phyloP scores from a whole-genome alignment of 2,113 vertebrate genomes.

The Ptyas mucosa region DNA sequence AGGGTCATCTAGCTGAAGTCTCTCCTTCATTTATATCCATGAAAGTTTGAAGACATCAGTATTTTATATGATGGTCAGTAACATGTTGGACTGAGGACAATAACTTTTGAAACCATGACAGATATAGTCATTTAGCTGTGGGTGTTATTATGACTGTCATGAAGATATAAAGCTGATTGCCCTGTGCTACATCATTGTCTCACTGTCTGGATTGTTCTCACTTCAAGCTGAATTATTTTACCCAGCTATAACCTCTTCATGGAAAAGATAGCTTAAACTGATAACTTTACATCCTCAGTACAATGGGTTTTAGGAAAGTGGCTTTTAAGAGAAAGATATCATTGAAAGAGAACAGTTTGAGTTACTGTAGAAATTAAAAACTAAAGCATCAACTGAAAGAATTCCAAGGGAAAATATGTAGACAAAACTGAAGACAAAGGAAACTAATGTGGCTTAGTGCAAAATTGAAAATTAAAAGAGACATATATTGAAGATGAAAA shows the following conservation, averaged over 20 bases:
- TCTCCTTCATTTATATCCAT: slow-evolving; percentile 22
- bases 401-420: not conserved
- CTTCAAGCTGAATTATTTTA: not conserved
- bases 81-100: slow-evolving; percentile 29
- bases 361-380: not conserved
- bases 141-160: not conserved
- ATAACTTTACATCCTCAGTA: not conserved
- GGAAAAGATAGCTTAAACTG: not conserved
- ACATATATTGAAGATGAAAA: not conserved
- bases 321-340: not conserved
- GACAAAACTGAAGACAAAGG: not conserved
- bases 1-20: slow-evolving; percentile 38
- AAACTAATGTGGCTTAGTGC: not conserved
- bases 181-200: not conserved
- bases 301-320: not conserved
- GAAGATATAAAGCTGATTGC: not conserved
- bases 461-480: not conserved
- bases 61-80: not conserved
- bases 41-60: slow-evolving; percentile 35
- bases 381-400: not conserved
- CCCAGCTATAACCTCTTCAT: not conserved
- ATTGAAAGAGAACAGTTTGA: not conserved
- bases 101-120: slow-evolving; percentile 32
- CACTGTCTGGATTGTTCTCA: not conserved
- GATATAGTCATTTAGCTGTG: slow-evolving; percentile 14